phyloP scores from a whole-genome alignment of 2,888 invertebrate species.

The Harpalus rufipes region DNA sequence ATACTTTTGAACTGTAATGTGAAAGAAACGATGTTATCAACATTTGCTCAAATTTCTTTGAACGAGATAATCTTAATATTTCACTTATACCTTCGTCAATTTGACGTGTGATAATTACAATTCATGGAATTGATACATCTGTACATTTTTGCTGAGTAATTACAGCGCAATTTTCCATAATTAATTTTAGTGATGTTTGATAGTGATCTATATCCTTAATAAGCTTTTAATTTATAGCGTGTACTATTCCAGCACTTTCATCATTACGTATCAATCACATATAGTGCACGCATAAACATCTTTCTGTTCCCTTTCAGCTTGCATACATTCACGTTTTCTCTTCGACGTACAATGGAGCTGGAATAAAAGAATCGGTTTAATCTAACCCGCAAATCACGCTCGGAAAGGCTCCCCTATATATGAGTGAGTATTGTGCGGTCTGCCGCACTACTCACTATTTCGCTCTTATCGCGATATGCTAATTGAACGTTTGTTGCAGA shows the following conservation, averaged over 20 bases:
- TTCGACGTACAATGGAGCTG: slow-evolving; percentile 39
- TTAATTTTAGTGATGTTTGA: slow-evolving; percentile 36
- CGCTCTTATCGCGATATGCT: slow-evolving; percentile 59
- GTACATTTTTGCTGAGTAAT: slow-evolving; percentile 15
- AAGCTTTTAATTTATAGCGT: slow-evolving; percentile 42
- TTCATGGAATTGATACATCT: neutral
- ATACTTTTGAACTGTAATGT: too few species aligned
- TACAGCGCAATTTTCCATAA: slow-evolving; percentile 32
- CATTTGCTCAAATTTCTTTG: too few species aligned
- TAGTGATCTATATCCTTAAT: slow-evolving; percentile 49
- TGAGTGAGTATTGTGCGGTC: slow-evolving; percentile 21
- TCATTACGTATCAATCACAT: slow-evolving; percentile 39
- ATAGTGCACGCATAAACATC: slow-evolving; percentile 25
- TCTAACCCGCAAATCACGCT: slow-evolving; percentile 53
- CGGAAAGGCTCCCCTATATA: neutral
- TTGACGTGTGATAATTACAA: neutral
- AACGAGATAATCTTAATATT: neutral
- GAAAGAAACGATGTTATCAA: too few species aligned
- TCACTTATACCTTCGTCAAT: slow-evolving; percentile 3
- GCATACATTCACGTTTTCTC: slow-evolving; percentile 26
- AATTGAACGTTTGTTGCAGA: slow-evolving; percentile 61
- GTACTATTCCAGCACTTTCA: slow-evolving; percentile 39
- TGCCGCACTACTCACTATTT: neutral
- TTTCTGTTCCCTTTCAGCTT: slow-evolving; percentile 7
- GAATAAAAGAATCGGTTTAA: slow-evolving; percentile 51